Evolutionary conservation across 1,140 invertebrate genomes (phyloP).

Genomic region (Drosophila sp.): DNA sequence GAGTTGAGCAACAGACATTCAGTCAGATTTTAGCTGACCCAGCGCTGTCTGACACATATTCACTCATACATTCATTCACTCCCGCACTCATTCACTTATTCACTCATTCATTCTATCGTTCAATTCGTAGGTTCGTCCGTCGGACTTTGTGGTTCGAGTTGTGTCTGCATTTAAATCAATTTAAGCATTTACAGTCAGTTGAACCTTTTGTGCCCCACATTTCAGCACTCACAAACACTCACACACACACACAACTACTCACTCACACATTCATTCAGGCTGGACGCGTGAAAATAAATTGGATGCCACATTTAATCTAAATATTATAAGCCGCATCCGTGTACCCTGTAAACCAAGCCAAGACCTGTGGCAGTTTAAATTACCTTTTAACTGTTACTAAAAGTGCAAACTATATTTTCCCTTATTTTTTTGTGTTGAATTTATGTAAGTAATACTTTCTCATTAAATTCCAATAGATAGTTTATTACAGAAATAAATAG

Average conservation of each 20-base stretch:
- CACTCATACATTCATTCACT: slow-evolving; percentile 32
- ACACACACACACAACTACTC: slow-evolving; percentile 33
- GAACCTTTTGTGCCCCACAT: slow-evolving; percentile 70
- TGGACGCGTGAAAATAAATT: slow-evolving; percentile 21
- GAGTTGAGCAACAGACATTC: slow-evolving; percentile 4
- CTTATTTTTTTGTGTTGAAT: too few species aligned
- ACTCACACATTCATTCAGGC: slow-evolving; percentile 37
- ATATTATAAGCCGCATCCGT: slow-evolving; percentile 2
- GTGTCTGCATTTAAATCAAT: slow-evolving; percentile 81
- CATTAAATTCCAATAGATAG: too few species aligned
- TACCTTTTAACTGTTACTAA: too few species aligned
- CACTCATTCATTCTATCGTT: slow-evolving; percentile 53
- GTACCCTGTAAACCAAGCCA: slow-evolving; percentile 18
- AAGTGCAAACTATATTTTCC: too few species aligned
- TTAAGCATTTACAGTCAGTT: slow-evolving; percentile 82
- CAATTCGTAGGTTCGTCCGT: slow-evolving; percentile 33
- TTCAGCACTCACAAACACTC: slow-evolving; percentile 51
- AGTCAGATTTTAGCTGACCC: slow-evolving; percentile 21
- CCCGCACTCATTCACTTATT: slow-evolving; percentile 45
- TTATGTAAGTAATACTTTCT: too few species aligned
- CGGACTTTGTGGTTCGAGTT: slow-evolving; percentile 56
- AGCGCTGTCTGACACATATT: slow-evolving; percentile 22
- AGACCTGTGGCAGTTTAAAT: slow-evolving; percentile 14
- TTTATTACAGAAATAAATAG: too few species aligned
- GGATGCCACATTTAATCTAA: slow-evolving; percentile 6